Percentiles rank a stretch among this genome's conserved stretches.
Evolutionary conservation across 2,888 invertebrate genomes (phyloP).

Genomic region (Auanema sp.): DNA sequence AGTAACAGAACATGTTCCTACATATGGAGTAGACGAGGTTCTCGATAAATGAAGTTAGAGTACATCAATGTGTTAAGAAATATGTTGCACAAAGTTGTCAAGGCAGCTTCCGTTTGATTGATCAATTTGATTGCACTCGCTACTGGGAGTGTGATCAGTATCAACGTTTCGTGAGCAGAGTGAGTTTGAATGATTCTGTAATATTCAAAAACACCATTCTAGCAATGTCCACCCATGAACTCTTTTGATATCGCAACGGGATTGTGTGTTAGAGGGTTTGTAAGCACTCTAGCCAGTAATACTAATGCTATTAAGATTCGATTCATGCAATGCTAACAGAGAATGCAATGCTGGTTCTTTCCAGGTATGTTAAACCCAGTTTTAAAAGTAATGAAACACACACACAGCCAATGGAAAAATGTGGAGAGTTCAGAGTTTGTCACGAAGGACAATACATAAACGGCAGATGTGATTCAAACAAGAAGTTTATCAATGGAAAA

Average conservation of each 20-base stretch:
- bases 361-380: background rate
- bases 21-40: too few species aligned
- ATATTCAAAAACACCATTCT: background rate
- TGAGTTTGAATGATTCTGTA: background rate
- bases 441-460: constrained; percentile 12
- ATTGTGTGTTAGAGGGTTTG: constrained; percentile 5
- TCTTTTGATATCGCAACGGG: background rate
- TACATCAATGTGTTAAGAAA: background rate
- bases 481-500: constrained; percentile 9
- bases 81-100: constrained; percentile 8
- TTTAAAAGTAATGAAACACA: background rate
- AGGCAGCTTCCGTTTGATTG: background rate
- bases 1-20: background rate
- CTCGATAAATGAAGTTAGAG: too few species aligned
- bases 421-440: constrained; percentile 21
- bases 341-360: constrained; percentile 6
- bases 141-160: constrained; percentile 6
- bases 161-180: constrained; percentile 1
- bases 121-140: constrained; percentile 7
- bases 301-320: background rate
- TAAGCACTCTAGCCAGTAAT: too few species aligned
- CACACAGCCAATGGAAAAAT: constrained; percentile 10
- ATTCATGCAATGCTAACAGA: background rate
- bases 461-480: constrained; percentile 14
- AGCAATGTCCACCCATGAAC: constrained; percentile 7